Percentiles rank a stretch among this genome's conserved stretches.
Evolutionary conservation across 2,888 invertebrate genomes (phyloP).

Genomic region (Cephus runcator): DNA sequence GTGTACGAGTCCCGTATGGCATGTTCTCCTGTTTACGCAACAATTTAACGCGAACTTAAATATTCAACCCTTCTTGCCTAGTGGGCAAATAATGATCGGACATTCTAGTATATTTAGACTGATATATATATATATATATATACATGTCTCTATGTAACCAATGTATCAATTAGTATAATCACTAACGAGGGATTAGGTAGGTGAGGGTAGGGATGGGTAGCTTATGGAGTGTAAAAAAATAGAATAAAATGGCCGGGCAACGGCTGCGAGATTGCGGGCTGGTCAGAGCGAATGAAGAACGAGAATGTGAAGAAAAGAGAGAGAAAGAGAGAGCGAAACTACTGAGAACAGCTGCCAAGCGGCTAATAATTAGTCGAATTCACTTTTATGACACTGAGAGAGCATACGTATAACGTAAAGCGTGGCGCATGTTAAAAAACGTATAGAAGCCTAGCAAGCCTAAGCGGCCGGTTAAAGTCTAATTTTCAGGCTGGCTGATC

Average conservation of each 20-base stretch:
- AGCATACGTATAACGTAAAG: not conserved
- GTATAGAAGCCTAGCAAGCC: conserved; percentile 3
- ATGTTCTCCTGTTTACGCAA: conserved; percentile 34
- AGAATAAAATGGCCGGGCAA: not conserved
- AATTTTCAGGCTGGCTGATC: conserved; percentile 35
- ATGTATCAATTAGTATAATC: not conserved
- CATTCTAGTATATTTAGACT: not conserved
- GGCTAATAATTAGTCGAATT: conserved; percentile 43
- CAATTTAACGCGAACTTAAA: conserved; percentile 25
- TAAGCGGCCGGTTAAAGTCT: conserved; percentile 21
- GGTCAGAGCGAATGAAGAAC: not conserved
- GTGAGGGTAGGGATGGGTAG: not conserved
- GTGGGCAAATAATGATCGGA: not conserved
- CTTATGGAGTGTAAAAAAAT: not conserved
- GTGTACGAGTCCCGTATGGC: conserved; percentile 10
- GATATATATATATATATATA: not conserved
- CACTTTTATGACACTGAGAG: conserved; percentile 38
- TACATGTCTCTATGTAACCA: not conserved
- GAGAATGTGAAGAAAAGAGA: not conserved
- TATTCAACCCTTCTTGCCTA: not conserved
- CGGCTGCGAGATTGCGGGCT: conserved; percentile 2
- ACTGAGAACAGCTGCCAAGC: conserved; percentile 38
- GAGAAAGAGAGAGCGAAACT: too few species aligned
- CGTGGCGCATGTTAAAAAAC: not conserved
- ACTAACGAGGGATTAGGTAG: not conserved